Evolutionary conservation across 2,888 invertebrate species (phyloP).

Genomic region (Galerucella calmariensis): DNA sequence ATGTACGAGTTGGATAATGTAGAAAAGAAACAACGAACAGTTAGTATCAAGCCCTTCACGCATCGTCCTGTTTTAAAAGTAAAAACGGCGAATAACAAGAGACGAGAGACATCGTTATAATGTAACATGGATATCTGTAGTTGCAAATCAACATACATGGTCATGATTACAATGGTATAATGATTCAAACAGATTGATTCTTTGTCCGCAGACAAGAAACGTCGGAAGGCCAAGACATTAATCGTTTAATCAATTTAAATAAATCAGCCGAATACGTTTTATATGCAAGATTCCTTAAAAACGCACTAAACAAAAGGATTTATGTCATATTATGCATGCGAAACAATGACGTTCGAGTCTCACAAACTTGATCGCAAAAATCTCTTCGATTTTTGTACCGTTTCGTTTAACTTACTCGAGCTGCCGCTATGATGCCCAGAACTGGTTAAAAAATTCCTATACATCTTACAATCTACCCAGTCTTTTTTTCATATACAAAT

Average conservation of each 20-base stretch:
- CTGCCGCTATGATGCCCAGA: constrained; percentile 18
- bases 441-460: constrained; percentile 36
- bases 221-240: constrained; percentile 60
- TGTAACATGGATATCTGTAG: constrained; percentile 58
- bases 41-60: constrained; percentile 34
- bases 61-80: constrained; percentile 41
- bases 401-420: constrained; percentile 27
- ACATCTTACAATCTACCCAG: constrained; percentile 29
- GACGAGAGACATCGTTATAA: constrained; percentile 45
- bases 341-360: constrained; percentile 41
- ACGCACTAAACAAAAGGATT: constrained; percentile 56
- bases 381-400: constrained; percentile 32
- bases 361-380: constrained; percentile 38
- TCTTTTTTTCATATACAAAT: constrained; percentile 31
- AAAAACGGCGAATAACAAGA: constrained; percentile 43
- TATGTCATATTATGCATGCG: constrained; percentile 46
- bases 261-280: constrained; percentile 61
- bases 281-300: constrained; percentile 59
- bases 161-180: constrained; percentile 62
- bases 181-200: constrained; percentile 62
- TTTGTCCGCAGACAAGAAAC: constrained; percentile 60
- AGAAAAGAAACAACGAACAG: constrained; percentile 24
- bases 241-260: constrained; percentile 62
- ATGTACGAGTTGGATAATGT: constrained; percentile 1
- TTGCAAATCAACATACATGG: constrained; percentile 60